Evolutionary conservation across 2,888 invertebrate species (phyloP).

Genomic region (Entomobrya multifasciata): DNA sequence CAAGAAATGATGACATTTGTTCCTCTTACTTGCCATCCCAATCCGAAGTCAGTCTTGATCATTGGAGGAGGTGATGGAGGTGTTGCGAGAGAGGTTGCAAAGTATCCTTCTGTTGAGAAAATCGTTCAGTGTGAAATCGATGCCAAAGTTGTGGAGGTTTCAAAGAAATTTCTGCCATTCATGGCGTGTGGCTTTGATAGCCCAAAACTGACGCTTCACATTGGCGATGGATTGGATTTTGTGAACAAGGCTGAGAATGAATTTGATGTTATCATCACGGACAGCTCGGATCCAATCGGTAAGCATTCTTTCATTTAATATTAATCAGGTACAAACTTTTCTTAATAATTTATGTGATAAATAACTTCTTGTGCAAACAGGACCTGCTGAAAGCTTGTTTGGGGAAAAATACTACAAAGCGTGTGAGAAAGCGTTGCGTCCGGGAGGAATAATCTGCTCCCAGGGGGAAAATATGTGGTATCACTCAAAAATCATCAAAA

Average conservation of each 20-base stretch:
- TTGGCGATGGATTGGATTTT: conserved; percentile 97
- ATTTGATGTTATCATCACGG: conserved; percentile 99
- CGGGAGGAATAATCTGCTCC: conserved; percentile 95
- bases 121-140: conserved; percentile 98
- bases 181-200: conserved; percentile 94
- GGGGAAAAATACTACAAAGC: conserved; percentile 91
- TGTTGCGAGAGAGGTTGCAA: conserved; percentile 95
- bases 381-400: conserved; percentile 87
- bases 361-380: conserved; percentile 81
- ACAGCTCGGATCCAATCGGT: conserved; percentile 98
- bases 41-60: conserved; percentile 88
- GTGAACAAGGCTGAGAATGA: conserved; percentile 91
- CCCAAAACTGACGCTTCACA: conserved; percentile 90
- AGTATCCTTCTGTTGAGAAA: conserved; percentile 93
- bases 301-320: no score
- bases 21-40: conserved; percentile 94
- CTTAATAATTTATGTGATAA: no score
- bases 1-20: conserved; percentile 99
- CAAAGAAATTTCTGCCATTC: conserved; percentile 93
- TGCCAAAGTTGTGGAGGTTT: conserved; percentile 92
- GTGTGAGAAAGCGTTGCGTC: conserved; percentile 90
- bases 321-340: no score
- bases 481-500: conserved; percentile 88
- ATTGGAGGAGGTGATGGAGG: conserved; percentile 99
- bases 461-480: conserved; percentile 91